phyloP scores from a whole-genome alignment of 2,888 invertebrate genomes.

The Stenurella melanura region DNA sequence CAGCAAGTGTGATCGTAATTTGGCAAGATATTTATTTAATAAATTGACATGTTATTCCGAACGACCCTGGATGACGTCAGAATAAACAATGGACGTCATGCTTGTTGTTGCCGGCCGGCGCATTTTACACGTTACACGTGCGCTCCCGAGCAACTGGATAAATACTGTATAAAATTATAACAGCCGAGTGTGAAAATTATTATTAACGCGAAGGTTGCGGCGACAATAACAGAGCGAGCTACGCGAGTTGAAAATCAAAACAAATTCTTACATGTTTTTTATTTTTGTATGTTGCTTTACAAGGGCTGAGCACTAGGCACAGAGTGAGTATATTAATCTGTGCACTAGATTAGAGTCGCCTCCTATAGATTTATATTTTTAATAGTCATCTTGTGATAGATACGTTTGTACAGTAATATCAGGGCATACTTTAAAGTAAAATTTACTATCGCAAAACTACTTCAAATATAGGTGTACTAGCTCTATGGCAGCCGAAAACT shows the following conservation, averaged over 20 bases:
- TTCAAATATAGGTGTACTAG: too few species aligned
- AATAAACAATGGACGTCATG: conserved; percentile 50
- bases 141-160: background rate
- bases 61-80: conserved; percentile 50
- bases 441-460: too few species aligned
- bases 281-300: too few species aligned
- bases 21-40: conserved; percentile 16
- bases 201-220: conserved; percentile 1
- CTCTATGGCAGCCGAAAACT: too few species aligned
- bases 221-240: background rate
- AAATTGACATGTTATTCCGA: conserved; percentile 26
- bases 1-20: conserved; percentile 6
- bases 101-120: conserved; percentile 46
- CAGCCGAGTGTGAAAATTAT: conserved; percentile 15
- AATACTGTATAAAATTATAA: conserved; percentile 15
- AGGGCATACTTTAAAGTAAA: too few species aligned
- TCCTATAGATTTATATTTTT: too few species aligned
- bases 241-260: background rate
- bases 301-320: too few species aligned
- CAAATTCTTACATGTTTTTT: background rate
- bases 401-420: too few species aligned
- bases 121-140: conserved; percentile 27
- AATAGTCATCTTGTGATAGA: too few species aligned
- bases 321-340: too few species aligned
- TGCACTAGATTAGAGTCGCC: too few species aligned